Evolutionary conservation across 2,888 invertebrate species (phyloP).

Genomic region (Ferdinandea cuprea): DNA sequence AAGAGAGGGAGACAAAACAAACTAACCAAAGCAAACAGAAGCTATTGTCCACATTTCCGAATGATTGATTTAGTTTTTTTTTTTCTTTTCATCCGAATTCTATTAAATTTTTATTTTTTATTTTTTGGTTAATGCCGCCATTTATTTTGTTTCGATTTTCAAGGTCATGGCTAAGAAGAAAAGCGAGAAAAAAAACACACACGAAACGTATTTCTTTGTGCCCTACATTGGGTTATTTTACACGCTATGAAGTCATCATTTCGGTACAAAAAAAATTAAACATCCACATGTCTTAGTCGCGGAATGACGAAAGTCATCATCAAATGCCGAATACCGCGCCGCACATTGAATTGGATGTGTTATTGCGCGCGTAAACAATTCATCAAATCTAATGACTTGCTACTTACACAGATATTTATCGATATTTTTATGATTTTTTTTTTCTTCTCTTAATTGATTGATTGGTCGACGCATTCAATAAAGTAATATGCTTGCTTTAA

Average conservation of each 20-base stretch:
- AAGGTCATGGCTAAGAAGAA: conserved; percentile 63
- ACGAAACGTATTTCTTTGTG: conserved; percentile 52
- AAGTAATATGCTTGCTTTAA: conserved; percentile 30
- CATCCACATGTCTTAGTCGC: conserved; percentile 15
- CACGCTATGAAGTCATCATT: conserved; percentile 52
- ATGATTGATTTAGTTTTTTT: conserved; percentile 51
- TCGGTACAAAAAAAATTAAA: conserved; percentile 5
- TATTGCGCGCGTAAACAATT: conserved; percentile 72
- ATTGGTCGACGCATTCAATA: conserved; percentile 62
- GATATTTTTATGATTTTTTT: conserved; percentile 37
- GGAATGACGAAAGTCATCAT: conserved; percentile 51
- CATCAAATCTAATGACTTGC: conserved; percentile 74
- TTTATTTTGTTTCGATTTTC: conserved; percentile 33
- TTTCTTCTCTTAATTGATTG: conserved; percentile 53
- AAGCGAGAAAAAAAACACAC: conserved; percentile 10
- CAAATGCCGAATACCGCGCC: conserved; percentile 46
- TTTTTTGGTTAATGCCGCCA: conserved; percentile 53
- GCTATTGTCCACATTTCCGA: conserved; percentile 56
- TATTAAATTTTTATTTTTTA: conserved; percentile 30
- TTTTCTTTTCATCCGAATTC: conserved; percentile 16
- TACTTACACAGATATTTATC: conserved; percentile 63
- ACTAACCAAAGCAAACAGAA: conserved; percentile 42
- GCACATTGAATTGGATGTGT: conserved; percentile 49
- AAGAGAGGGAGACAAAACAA: conserved; percentile 35
- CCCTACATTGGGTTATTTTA: conserved; percentile 47